These are phyloP conservation scores for Apamea anceps DNA, from an alignment of 2,888 invertebrate species.

Conservation along the genomic window DNA sequence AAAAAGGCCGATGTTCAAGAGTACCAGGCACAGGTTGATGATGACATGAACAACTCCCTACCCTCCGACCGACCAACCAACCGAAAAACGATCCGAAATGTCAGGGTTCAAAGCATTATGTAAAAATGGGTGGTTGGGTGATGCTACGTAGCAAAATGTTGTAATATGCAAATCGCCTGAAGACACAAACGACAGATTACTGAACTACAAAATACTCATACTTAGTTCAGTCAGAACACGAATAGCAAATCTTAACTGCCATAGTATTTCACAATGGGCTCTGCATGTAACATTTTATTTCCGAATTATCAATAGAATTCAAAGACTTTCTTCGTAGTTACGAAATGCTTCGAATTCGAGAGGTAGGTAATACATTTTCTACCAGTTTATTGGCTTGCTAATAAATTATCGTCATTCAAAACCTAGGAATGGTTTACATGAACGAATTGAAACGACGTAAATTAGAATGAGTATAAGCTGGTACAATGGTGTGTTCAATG, in stretches of 20 bases:
- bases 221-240: background rate
- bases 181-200: conserved; percentile 7
- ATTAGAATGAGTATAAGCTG: conserved; percentile 9
- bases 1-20: background rate
- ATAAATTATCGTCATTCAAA: conserved; percentile 41
- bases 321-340: conserved; percentile 6
- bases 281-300: conserved; percentile 13
- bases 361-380: conserved; percentile 20
- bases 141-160: conserved; percentile 1
- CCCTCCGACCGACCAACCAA: background rate
- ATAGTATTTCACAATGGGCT: conserved; percentile 21
- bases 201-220: conserved; percentile 9
- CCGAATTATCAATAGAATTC: conserved; percentile 36
- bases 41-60: background rate
- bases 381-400: conserved; percentile 26
- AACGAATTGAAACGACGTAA: conserved; percentile 16
- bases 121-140: conserved; percentile 7
- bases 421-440: conserved; percentile 31
- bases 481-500: conserved; percentile 6
- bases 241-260: background rate
- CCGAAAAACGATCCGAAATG: conserved; percentile 7
- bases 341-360: conserved; percentile 19
- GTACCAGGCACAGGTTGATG: background rate
- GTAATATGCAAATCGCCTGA: background rate
- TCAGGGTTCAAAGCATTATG: conserved; percentile 31